Evolutionary conservation across 2,888 invertebrate species (phyloP).

Genomic region (Oeneis ivallda): DNA sequence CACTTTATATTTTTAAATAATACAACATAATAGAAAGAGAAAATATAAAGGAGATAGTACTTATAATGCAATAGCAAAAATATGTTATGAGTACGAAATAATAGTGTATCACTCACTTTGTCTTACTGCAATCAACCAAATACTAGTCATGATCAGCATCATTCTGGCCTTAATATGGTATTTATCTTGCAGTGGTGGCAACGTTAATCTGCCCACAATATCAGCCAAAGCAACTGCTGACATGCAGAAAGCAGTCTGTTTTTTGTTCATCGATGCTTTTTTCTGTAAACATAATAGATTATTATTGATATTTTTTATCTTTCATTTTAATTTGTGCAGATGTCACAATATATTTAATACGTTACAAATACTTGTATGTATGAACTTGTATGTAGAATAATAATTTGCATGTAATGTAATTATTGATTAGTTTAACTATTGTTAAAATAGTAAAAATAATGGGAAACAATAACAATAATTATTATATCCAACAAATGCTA

Average conservation of each 20-base stretch:
- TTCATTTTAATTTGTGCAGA: too few relatives aligned
- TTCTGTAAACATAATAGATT: slow-evolving; percentile 53
- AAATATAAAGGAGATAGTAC: too few relatives aligned
- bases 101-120: slow-evolving; percentile 72
- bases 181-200: slow-evolving; percentile 84
- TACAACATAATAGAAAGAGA: too few relatives aligned
- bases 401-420: background rate
- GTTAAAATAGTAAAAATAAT: background rate
- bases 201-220: slow-evolving; percentile 83
- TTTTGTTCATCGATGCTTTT: slow-evolving; percentile 63
- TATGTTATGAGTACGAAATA: background rate
- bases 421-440: background rate
- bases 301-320: background rate
- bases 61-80: background rate
- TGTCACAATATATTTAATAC: too few relatives aligned
- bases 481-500: background rate
- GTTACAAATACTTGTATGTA: too few relatives aligned
- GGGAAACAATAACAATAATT: background rate
- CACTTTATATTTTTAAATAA: too few relatives aligned
- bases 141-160: slow-evolving; percentile 83
- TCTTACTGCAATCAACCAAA: slow-evolving; percentile 80
- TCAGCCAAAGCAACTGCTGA: slow-evolving; percentile 86
- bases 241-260: slow-evolving; percentile 85
- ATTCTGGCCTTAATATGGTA: slow-evolving; percentile 82
- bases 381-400: too few relatives aligned